Evolutionary conservation across 2,888 invertebrate genomes (phyloP), one percentile per base, ranked within the genome.

Genomic region (Spilarctia lutea): DNA sequence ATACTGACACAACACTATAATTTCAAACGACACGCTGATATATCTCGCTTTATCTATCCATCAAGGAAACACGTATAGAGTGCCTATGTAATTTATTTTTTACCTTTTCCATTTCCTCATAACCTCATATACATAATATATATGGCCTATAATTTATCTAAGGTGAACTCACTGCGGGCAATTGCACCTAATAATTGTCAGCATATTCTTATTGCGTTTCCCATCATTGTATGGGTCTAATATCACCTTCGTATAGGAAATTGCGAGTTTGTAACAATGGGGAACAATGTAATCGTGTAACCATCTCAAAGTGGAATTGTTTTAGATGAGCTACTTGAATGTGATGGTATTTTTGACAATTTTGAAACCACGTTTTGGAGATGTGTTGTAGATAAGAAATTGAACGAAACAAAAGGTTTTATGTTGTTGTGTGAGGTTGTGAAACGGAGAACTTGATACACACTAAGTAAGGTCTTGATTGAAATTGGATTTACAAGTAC

Each of bases 121-220:
- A 63, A 74, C 63, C 79, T 81, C 80, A 81, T 84, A 85, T 75
- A 81, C 84, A 83, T 85, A 71, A 71, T 71, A 82, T 83, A 79
- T 42, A 73, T 10, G 74, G 68, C 68, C 71, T 85, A 80, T 85
- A 85, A 85, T 85, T 81, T 84, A 82, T 79, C 74, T 81, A 79
- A 73, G 79, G 82, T 86, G 85, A 83, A 78, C 84, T 78, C 79
- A 81, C 72, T 76, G 77, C 84, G 86, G 87, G 81, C 89, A 88
- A 88, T 90, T 90, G 89, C 88, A 87, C 85, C 85, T 81, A 90
- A 89, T 91, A 89, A 91, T 90, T 90, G 87, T 86, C 85, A 85
- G 85, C 80, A 79, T 73, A 83, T 77, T 80, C 81, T 81, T 79
- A 78, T 71, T 77, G 75, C 63, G 71, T 75, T 79, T 91, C 90